These are phyloP conservation scores for Rhagonycha lutea DNA, from an alignment of 2,888 invertebrate species.

Conservation along the genomic window DNA sequence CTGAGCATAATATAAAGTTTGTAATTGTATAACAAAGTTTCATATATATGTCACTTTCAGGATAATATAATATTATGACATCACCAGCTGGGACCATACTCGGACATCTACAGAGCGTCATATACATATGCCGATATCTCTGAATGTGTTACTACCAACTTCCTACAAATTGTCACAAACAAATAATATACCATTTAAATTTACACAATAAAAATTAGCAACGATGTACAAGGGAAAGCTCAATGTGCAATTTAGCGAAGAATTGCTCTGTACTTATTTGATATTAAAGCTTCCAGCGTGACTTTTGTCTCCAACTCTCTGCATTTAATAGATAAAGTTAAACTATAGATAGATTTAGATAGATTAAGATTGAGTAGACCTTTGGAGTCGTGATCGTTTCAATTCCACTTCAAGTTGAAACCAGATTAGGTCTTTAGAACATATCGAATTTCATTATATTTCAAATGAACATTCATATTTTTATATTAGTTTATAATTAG, in stretches of 20 bases:
- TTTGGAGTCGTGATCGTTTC: conserved; percentile 28
- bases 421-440: conserved; percentile 19
- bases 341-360: conserved; percentile 53
- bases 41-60: conserved; percentile 43
- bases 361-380: conserved; percentile 49
- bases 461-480: conserved; percentile 7
- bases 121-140: conserved; percentile 47
- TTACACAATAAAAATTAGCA: background rate
- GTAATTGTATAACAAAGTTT: conserved; percentile 28
- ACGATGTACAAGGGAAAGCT: background rate
- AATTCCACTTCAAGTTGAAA: conserved; percentile 14
- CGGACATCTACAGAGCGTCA: conserved; percentile 45
- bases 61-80: conserved; percentile 47
- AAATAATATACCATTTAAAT: conserved; percentile 6
- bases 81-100: conserved; percentile 42
- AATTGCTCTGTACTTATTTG: background rate
- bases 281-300: conserved; percentile 6
- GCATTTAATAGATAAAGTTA: conserved; percentile 48
- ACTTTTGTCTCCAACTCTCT: conserved; percentile 45
- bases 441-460: conserved; percentile 22
- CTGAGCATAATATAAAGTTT: conserved; percentile 12
- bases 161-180: conserved; percentile 39
- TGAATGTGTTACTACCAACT: conserved; percentile 44
- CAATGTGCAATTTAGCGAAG: conserved; percentile 1
- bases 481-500: conserved; percentile 14